Evolutionary conservation across 2,113 vertebrate species (phyloP).

Genomic region (Colius striatus): DNA sequence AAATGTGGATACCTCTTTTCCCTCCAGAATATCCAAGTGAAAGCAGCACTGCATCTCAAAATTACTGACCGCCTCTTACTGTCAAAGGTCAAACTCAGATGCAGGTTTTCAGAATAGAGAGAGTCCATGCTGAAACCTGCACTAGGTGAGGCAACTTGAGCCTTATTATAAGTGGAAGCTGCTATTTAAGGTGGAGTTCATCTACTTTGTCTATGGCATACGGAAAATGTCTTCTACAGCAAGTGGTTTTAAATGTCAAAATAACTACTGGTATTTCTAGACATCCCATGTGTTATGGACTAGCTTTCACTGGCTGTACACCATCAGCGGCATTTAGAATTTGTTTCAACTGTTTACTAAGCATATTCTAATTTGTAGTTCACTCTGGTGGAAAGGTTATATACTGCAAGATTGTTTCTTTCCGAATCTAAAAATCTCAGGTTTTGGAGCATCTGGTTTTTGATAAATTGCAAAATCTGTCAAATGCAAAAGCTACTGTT

Average conservation of each 20-base stretch:
- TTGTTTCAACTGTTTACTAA: background rate
- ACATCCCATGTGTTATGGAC: background rate
- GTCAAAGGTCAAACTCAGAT: background rate
- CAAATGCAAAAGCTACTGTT: background rate
- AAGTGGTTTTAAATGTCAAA: background rate
- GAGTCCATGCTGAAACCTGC: background rate
- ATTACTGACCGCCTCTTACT: background rate
- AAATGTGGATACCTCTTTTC: background rate
- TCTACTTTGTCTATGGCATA: background rate
- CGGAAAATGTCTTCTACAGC: background rate
- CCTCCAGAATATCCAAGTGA: background rate
- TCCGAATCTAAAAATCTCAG: background rate
- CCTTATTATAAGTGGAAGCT: background rate
- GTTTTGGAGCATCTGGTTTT: background rate
- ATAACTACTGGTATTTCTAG: background rate
- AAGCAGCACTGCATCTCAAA: background rate
- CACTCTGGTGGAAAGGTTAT: background rate
- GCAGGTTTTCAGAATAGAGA: background rate
- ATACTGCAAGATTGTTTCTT: background rate
- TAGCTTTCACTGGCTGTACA: background rate
- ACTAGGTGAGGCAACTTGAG: background rate
- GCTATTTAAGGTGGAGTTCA: background rate
- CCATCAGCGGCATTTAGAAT: background rate
- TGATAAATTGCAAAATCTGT: background rate
- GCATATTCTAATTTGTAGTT: background rate